Conservation (phyloP, 2,113 vertebrate species). For the Hippocampus barbouri region DNA sequence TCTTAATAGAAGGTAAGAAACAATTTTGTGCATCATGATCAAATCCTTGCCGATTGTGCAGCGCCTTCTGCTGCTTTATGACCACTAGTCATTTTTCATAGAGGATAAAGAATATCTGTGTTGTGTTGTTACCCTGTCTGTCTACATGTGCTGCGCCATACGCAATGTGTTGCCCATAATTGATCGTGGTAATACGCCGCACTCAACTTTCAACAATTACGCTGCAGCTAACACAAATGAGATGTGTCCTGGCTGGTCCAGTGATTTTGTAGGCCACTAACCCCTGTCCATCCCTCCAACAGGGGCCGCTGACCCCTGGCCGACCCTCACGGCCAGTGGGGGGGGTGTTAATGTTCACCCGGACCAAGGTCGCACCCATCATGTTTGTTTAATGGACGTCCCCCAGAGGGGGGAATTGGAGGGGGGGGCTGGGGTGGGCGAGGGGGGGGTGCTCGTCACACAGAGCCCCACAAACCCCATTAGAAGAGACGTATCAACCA, state of each 20-base stretch:
- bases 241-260: too few species aligned
- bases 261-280: slow-evolving; percentile 1
- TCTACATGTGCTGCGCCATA: neutral
- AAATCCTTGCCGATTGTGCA: too few species aligned
- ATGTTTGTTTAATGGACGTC: slow-evolving; percentile 66
- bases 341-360: slow-evolving; percentile 70
- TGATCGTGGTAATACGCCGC: too few species aligned
- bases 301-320: slow-evolving; percentile 51
- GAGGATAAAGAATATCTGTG: neutral
- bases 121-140: neutral
- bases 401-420: slow-evolving; percentile 28
- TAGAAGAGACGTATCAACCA: neutral
- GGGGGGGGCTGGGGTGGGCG: too few species aligned
- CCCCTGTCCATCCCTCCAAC: slow-evolving; percentile 39
- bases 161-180: too few species aligned
- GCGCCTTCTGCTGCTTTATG: too few species aligned
- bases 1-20: too few species aligned
- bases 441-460: slow-evolving; percentile 38
- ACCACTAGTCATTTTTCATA: neutral
- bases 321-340: slow-evolving; percentile 47
- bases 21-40: too few species aligned
- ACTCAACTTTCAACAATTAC: too few species aligned
- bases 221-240: too few species aligned
- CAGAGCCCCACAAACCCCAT: neutral
- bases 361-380: slow-evolving; percentile 54